A percentile compares a stretch with the other conserved stretches of the same genome.
phyloP scores from a whole-genome alignment of 2,888 invertebrate species.

The Hemicrepidius hirtus region DNA sequence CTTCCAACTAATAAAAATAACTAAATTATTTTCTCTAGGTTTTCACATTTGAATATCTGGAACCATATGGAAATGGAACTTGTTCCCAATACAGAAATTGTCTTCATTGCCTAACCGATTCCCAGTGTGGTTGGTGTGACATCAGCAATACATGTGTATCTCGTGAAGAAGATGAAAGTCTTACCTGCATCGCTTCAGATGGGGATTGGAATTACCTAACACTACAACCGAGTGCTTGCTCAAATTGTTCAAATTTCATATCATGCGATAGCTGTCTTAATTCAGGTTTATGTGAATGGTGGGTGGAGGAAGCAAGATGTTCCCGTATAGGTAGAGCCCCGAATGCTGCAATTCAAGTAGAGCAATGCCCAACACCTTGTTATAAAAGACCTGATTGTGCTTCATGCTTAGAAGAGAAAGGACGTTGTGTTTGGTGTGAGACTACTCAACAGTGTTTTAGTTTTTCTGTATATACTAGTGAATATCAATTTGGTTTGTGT shows the following conservation, averaged over 20 bases:
- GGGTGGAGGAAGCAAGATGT: constrained; percentile 91
- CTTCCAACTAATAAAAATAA: too few relatives aligned
- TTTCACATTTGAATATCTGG: constrained; percentile 91
- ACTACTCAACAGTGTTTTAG: constrained; percentile 94
- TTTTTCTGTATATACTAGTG: constrained; percentile 96
- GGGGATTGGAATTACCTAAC: constrained; percentile 87
- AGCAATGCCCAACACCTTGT: constrained; percentile 88
- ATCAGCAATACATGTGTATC: constrained; percentile 82
- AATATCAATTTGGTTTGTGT: constrained; percentile 94
- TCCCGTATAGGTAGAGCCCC: constrained; percentile 84
- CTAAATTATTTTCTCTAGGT: constrained; percentile 66
- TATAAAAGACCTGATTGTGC: constrained; percentile 85
- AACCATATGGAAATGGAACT: constrained; percentile 88
- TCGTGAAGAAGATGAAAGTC: constrained; percentile 80
- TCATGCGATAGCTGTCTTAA: constrained; percentile 88
- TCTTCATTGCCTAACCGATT: constrained; percentile 89
- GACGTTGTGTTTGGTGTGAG: constrained; percentile 97
- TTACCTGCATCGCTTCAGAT: constrained; percentile 72
- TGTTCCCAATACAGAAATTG: constrained; percentile 89
- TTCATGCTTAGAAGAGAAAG: constrained; percentile 87
- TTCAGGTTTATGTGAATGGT: constrained; percentile 90
- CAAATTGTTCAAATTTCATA: constrained; percentile 92
- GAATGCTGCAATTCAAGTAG: constrained; percentile 78
- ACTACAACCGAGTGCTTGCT: constrained; percentile 87
- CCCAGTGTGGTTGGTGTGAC: constrained; percentile 95